phyloP scores from a whole-genome alignment of 2,888 invertebrate species.

The Dryobota labecula region DNA sequence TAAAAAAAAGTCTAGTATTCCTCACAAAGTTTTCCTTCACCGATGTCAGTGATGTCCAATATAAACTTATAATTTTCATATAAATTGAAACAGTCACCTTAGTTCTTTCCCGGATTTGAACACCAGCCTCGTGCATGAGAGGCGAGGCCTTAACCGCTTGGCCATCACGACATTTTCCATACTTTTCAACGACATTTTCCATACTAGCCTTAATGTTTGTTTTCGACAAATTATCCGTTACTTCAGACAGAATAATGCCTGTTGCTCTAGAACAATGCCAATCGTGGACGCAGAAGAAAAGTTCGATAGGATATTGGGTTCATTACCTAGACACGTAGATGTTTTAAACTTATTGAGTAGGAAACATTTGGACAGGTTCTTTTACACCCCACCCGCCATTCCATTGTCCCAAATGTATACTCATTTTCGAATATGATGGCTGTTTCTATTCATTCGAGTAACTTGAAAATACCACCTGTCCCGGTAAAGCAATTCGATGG shows the following conservation, averaged over 20 bases:
- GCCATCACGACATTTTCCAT: not conserved
- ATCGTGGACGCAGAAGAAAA: not conserved
- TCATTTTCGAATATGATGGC: not conserved
- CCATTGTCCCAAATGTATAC: constrained; percentile 1
- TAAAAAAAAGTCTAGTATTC: not conserved
- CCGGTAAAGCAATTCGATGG: not conserved
- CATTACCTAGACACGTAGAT: no score
- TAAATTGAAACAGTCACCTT: not conserved
- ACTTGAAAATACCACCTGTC: not conserved
- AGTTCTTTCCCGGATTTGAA: not conserved
- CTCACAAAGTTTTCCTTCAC: not conserved
- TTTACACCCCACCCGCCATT: not conserved
- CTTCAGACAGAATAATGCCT: not conserved
- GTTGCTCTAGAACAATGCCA: constrained; percentile 19
- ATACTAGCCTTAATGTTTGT: not conserved
- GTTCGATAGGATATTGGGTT: not conserved
- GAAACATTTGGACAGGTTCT: constrained; percentile 1
- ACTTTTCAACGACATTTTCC: not conserved
- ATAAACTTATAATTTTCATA: not conserved
- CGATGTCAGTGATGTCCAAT: not conserved
- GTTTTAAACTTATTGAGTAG: not conserved
- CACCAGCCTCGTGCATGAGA: not conserved
- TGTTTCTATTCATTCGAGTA: constrained; percentile 1
- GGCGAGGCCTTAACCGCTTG: not conserved
- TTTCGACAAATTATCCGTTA: not conserved